phyloP scores from a whole-genome alignment of 2,888 invertebrate genomes.

The Suillia variegata region DNA sequence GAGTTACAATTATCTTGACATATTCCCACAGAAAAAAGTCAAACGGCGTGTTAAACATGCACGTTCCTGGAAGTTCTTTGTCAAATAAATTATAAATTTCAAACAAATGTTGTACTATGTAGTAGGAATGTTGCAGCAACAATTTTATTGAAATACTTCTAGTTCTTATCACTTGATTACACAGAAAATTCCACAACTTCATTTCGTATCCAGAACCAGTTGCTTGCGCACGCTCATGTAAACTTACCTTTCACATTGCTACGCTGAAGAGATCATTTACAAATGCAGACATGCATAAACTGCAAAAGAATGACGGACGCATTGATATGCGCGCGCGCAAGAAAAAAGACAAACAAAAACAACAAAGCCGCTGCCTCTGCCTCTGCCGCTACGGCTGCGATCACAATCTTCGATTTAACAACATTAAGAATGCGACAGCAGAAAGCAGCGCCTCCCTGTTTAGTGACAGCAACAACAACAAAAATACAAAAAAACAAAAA shows the following conservation, averaged over 20 bases:
- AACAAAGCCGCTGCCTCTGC: neutral
- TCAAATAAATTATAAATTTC: too few species aligned
- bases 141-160: too few species aligned
- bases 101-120: too few species aligned
- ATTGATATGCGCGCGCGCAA: constrained; percentile 2
- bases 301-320: neutral
- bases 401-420: constrained; percentile 1
- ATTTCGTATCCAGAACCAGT: neutral
- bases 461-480: neutral
- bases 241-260: constrained; percentile 30
- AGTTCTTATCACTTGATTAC: too few species aligned
- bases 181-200: neutral
- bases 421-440: neutral
- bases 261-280: constrained; percentile 40
- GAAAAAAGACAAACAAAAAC: neutral
- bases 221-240: neutral
- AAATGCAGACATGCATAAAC: constrained; percentile 38
- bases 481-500: neutral
- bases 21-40: too few species aligned
- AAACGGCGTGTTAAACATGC: too few species aligned
- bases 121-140: too few species aligned
- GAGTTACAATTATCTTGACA: too few species aligned
- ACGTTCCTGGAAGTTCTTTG: too few species aligned
- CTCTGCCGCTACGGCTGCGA: neutral
- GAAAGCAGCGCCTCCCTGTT: neutral